phyloP scores from a whole-genome alignment of 2,888 invertebrate species.

The Cryptocephalus primarius region DNA sequence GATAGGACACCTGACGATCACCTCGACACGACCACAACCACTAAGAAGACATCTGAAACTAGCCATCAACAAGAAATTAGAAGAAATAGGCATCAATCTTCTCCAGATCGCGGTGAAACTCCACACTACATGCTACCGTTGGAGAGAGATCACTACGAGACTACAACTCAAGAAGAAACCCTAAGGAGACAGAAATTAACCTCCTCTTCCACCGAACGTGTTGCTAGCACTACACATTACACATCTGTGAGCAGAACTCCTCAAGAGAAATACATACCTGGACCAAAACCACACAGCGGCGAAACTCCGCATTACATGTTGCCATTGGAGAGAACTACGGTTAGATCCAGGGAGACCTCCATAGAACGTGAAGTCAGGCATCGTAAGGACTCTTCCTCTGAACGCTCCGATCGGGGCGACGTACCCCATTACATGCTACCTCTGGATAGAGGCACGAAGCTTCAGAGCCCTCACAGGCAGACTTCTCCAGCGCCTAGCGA shows the following conservation, averaged over 20 bases:
- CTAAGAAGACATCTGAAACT: neutral
- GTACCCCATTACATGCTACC: conserved; percentile 10
- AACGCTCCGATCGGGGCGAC: neutral
- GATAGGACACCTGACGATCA: conserved; percentile 19
- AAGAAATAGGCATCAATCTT: neutral
- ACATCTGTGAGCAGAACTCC: too few species aligned
- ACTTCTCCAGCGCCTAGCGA: conserved; percentile 6
- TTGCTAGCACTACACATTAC: too few species aligned
- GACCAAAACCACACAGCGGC: conserved; percentile 11
- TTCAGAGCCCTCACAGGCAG: conserved; percentile 16
- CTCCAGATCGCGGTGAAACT: conserved; percentile 4
- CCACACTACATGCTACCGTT: conserved; percentile 12
- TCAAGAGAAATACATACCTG: too few species aligned
- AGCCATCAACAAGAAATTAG: neutral
- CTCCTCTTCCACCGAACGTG: neutral
- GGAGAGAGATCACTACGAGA: conserved; percentile 1
- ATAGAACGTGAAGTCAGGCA: too few species aligned
- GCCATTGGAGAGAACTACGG: conserved; percentile 22
- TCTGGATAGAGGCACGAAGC: conserved; percentile 10
- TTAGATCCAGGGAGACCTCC: too few species aligned
- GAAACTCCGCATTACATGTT: conserved; percentile 28
- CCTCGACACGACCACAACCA: neutral
- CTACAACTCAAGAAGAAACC: too few species aligned
- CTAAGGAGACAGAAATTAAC: too few species aligned
- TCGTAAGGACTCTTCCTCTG: too few species aligned